Conservation (phyloP, 2,888 invertebrate species). For the Macropis europaea region DNA sequence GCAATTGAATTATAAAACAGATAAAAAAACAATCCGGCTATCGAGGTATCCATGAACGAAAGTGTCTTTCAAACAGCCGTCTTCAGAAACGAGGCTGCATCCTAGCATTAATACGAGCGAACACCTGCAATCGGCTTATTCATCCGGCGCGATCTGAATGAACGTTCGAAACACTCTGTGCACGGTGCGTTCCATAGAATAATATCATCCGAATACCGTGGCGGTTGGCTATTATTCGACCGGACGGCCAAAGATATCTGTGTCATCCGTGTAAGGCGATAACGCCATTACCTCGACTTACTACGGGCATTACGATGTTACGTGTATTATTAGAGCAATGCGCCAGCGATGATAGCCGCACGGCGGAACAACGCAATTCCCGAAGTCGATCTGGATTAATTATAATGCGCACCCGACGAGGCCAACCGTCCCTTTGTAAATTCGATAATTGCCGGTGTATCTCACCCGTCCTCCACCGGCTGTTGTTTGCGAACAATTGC, state of each 20-base stretch:
- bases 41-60: too few species aligned
- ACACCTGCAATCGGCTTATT: neutral
- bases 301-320: neutral
- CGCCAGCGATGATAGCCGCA: neutral
- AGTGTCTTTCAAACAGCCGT: too few species aligned
- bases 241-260: neutral
- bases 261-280: constrained; percentile 4
- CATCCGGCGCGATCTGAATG: neutral
- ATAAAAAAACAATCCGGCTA: too few species aligned
- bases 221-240: neutral
- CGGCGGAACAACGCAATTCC: neutral
- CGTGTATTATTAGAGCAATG: neutral
- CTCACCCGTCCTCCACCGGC: too few species aligned
- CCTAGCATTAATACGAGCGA: neutral
- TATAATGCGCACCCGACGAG: neutral
- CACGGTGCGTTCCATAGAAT: neutral
- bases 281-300: neutral
- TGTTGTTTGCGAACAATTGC: too few species aligned
- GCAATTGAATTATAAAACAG: too few species aligned
- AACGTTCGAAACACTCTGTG: neutral
- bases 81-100: too few species aligned
- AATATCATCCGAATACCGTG: neutral
- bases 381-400: neutral
- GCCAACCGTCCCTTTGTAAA: too few species aligned
- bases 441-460: too few species aligned